These are phyloP conservation scores for Plusia festucae DNA, from an alignment of 2,888 invertebrate genomes.

Conservation along the genomic window DNA sequence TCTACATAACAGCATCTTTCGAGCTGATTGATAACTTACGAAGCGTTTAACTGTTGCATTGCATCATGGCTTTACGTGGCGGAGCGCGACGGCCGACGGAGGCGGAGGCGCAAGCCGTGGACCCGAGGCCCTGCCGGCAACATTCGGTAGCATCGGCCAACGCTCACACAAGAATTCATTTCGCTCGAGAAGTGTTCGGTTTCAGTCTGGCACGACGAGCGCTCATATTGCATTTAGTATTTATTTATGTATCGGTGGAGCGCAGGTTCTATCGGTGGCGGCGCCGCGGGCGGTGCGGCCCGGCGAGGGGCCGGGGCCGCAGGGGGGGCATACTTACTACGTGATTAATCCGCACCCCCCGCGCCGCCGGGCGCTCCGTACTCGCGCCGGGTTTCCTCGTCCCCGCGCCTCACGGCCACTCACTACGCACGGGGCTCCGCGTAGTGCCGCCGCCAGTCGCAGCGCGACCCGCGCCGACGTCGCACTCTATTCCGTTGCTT, in stretches of 20 bases:
- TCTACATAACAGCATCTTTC: slow-evolving; percentile 62
- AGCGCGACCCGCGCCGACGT: slow-evolving; percentile 86
- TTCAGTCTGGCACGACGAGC: slow-evolving; percentile 87
- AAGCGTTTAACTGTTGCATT: slow-evolving; percentile 69
- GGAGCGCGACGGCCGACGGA: slow-evolving; percentile 46
- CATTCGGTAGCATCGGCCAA: slow-evolving; percentile 80
- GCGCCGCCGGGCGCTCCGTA: slow-evolving; percentile 82
- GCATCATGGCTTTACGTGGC: slow-evolving; percentile 73
- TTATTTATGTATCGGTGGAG: slow-evolving; percentile 87
- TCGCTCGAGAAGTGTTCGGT: slow-evolving; percentile 87
- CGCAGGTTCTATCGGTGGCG: slow-evolving; percentile 82
- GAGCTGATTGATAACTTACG: slow-evolving; percentile 72
- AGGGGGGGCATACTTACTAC: slow-evolving; percentile 88
- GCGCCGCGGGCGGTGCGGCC: slow-evolving; percentile 64
- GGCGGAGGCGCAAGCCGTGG: slow-evolving; percentile 25
- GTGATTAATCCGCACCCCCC: slow-evolving; percentile 86
- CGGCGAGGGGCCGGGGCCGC: slow-evolving; percentile 68
- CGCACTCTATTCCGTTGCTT: slow-evolving; percentile 69
- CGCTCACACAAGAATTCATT: slow-evolving; percentile 84
- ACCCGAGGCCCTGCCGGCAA: slow-evolving; percentile 56
- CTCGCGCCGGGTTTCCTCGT: slow-evolving; percentile 89
- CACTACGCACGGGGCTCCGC: slow-evolving; percentile 87
- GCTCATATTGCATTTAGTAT: slow-evolving; percentile 85
- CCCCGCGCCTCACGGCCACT: slow-evolving; percentile 89
- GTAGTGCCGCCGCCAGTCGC: slow-evolving; percentile 87